Base-by-base conservation (phyloP, 37 sponge, comb jelly and placozoan genomes). In the Oscarella lobularis region DNA sequence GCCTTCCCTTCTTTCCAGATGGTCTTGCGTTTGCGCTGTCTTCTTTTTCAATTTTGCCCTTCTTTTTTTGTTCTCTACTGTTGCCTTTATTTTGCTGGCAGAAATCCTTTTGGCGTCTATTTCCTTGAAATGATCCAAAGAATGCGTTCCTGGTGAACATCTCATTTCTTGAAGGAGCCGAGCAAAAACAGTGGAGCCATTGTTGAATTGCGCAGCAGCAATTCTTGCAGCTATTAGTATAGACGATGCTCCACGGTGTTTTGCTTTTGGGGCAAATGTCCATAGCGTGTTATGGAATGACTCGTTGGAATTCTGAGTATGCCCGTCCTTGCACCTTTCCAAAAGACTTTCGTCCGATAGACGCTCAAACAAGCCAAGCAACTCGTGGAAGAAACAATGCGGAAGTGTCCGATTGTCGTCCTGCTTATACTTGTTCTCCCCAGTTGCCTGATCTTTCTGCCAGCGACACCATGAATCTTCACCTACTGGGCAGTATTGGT, bases 331-430 rank as follows among this genome's bases (percentile, higher is more conserved):
- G 20, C 9, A 9, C 20, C 60, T 48, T 27, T 9, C 60, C 20
- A 48, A 20, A 27, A 48, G 60, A 20, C 20, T 20, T 9, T 9
- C 14, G 20, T 48, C 14, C 20, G 60, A 48, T 27, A 48, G 60
- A 48, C 60, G 60, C 60, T 48, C 60, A 48, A 48, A 48, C 14
- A n/a, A n/a, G n/a, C n/a, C n/a, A n/a, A n/a, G n/a, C n/a, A n/a
- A n/a, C n/a, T n/a, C n/a, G n/a, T n/a, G n/a, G n/a, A n/a, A n/a
- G n/a, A n/a, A n/a, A n/a, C n/a, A n/a, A n/a, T n/a, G n/a, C n/a
- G n/a, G n/a, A n/a, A n/a, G n/a, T n/a, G n/a, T n/a, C n/a, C n/a
- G n/a, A n/a, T n/a, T n/a, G n/a, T n/a, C n/a, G n/a, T n/a, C n/a
- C n/a, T n/a, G n/a, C n/a, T n/a, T n/a, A n/a, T n/a, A n/a, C n/a